Base-by-base conservation (phyloP, 1,140 invertebrate genomes). In the Drosophila malerkotliana region DNA sequence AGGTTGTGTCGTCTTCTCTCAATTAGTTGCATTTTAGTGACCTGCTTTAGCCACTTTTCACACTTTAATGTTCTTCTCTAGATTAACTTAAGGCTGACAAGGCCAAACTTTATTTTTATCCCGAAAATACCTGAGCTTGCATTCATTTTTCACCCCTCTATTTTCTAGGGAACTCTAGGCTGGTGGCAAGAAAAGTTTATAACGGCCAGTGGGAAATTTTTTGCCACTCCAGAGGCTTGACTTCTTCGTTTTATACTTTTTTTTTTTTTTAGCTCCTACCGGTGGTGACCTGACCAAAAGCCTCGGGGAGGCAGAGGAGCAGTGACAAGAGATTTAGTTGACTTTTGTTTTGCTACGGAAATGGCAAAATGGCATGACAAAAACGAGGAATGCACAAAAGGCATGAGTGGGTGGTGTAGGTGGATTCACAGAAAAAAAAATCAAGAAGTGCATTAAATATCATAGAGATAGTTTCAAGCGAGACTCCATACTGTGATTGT, bases 321-420 rank as follows among this genome's bases (percentile, higher is more conserved):
- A 62, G 73, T 77, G 74, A 77, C 74, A 77, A 77, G 73, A 77
- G 74, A 77, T 77, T 77, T 77, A 77, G 73, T 77, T 77, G 74
- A 77, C 74, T 77, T 77, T 77, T 77, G 74, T 77, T 77, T 75
- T 56, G 73, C 56, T 57, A 71, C 74, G 74, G 74, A 77, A 77
- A 77, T 77, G 74, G 73, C 64, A 77, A 77, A 77, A 77, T 77
- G 72, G 73, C 74, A 77, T 77, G 74, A 77, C 74, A 77, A 77
- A 59, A 77, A 77, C 63, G 73, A 69, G 47, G 45, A 77, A 77
- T 77, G 74, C 73, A 69, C 62, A 60, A 77, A 75, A 75, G 72
- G 72, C 53, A 64, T 39, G 45, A 62, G 63, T 10, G 26, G 61
- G 72, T 34, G 53, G 24, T 28, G 12, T 18, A 8, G 30, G 45